A percentile compares a stretch with the other conserved stretches of the same genome.
Evolutionary conservation across 2,888 invertebrate species (phyloP).

Genomic region (Altica lythri): DNA sequence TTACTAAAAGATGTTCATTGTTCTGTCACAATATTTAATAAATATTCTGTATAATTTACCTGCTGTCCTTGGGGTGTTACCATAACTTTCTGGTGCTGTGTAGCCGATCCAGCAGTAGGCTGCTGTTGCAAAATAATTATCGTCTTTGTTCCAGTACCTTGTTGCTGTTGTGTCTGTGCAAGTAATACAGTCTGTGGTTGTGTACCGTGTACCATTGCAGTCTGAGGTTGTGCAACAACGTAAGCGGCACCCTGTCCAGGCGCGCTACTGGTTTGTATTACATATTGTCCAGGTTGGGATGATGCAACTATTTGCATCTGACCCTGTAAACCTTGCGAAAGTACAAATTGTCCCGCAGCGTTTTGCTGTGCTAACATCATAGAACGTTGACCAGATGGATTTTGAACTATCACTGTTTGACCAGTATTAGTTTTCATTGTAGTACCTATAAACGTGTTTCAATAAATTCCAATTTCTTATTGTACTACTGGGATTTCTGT

Average conservation of each 20-base stretch:
- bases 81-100: conserved; percentile 61
- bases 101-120: conserved; percentile 53
- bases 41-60: no score
- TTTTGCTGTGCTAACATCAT: conserved; percentile 52
- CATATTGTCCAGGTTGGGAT: conserved; percentile 59
- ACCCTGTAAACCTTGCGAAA: conserved; percentile 53
- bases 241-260: conserved; percentile 65
- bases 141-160: conserved; percentile 68
- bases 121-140: conserved; percentile 73
- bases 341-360: conserved; percentile 50
- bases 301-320: conserved; percentile 59
- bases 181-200: conserved; percentile 69
- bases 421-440: conserved; percentile 52
- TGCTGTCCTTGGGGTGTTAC: conserved; percentile 72
- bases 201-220: conserved; percentile 64
- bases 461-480: neutral
- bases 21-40: no score
- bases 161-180: conserved; percentile 70
- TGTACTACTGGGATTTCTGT: neutral
- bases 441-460: conserved; percentile 41
- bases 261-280: conserved; percentile 55
- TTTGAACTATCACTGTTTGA: conserved; percentile 56
- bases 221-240: conserved; percentile 69
- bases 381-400: conserved; percentile 49
- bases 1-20: no score